These are phyloP conservation scores for Germaria angustata DNA, from an alignment of 2,888 invertebrate genomes.

Conservation along the genomic window DNA sequence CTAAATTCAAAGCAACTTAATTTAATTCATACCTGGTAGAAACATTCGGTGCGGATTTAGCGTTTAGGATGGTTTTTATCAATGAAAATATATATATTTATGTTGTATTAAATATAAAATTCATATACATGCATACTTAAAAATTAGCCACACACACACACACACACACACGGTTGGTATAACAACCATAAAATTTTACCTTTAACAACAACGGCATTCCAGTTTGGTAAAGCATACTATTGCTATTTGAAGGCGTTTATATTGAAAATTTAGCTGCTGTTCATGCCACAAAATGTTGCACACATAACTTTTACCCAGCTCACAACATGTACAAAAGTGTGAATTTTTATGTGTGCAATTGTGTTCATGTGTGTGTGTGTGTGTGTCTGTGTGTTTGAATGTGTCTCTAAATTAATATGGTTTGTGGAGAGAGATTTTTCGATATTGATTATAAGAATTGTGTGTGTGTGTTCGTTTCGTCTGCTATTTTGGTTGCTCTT, in stretches of 20 bases:
- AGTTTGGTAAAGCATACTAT: neutral
- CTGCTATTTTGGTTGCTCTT: neutral
- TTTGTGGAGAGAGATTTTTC: slow-evolving; percentile 20
- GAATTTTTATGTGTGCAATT: neutral
- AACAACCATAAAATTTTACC: neutral
- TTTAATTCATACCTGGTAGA: neutral
- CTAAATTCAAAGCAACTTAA: neutral
- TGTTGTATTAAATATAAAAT: slow-evolving; percentile 37
- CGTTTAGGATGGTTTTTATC: slow-evolving; percentile 49
- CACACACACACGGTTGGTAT: neutral
- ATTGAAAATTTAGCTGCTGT: slow-evolving; percentile 18
- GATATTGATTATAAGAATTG: slow-evolving; percentile 45
- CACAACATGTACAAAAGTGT: neutral
- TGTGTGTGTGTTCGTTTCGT: slow-evolving; percentile 27
- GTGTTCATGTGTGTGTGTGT: neutral
- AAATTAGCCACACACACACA: neutral
- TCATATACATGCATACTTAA: neutral
- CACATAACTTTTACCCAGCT: neutral
- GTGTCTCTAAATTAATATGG: neutral
- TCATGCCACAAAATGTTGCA: slow-evolving; percentile 32
- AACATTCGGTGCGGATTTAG: slow-evolving; percentile 44
- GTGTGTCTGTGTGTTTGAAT: neutral
- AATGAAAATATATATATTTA: slow-evolving; percentile 62
- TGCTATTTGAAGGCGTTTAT: slow-evolving; percentile 9
- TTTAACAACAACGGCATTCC: neutral